Conservation (phyloP, 2,888 invertebrate species). For the Leptopilina myrica region DNA sequence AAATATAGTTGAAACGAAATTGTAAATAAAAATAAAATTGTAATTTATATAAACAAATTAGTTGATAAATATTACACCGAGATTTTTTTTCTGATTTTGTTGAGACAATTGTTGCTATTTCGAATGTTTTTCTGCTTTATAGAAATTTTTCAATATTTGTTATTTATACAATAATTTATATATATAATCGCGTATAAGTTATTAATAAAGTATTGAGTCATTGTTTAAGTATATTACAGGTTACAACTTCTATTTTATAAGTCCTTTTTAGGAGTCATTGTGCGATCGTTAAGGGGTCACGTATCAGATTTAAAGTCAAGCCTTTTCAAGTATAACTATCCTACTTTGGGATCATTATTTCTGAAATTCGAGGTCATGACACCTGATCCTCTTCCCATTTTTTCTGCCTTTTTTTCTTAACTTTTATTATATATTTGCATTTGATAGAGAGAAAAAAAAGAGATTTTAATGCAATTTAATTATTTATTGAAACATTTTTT, state of each 20-base stretch:
- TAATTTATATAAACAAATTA: no score
- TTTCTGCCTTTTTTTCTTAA: not conserved
- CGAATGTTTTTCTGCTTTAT: no score
- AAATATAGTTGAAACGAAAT: no score
- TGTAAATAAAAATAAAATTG: no score
- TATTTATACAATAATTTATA: no score
- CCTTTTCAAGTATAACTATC: slow-evolving; percentile 4
- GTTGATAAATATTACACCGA: no score
- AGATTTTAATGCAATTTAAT: no score
- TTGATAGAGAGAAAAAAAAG: not conserved
- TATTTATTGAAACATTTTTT: no score
- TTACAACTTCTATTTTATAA: slow-evolving; percentile 3
- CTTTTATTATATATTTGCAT: not conserved
- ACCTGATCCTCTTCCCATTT: not conserved
- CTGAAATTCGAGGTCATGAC: slow-evolving; percentile 8
- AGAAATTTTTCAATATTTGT: no score
- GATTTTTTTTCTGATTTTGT: no score
- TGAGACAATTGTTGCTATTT: no score
- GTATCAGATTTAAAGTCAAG: slow-evolving; percentile 15
- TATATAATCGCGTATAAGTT: not conserved
- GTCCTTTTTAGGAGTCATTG: slow-evolving; percentile 15
- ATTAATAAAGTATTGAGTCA: not conserved
- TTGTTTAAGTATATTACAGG: slow-evolving; percentile 3
- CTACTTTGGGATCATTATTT: slow-evolving; percentile 12
- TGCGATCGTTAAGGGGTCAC: slow-evolving; percentile 14